These are phyloP conservation scores for Hyalella azteca DNA, from an alignment of 2,888 invertebrate species.

Conservation along the genomic window DNA sequence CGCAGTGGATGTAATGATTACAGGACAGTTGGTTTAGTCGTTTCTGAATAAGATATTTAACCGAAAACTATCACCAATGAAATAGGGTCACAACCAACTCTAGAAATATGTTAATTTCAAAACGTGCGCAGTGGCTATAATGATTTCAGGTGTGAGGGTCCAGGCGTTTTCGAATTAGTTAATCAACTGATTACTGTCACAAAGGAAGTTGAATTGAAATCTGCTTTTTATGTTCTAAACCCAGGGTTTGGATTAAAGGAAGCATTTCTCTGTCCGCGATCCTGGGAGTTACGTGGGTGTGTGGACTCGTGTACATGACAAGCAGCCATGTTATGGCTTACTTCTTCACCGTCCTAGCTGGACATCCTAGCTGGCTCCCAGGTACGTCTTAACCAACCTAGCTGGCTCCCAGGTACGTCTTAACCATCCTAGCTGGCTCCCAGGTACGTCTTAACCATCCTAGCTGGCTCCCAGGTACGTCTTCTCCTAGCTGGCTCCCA, in stretches of 20 bases:
- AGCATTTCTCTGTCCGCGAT: slow-evolving; percentile 65
- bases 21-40: too few species aligned
- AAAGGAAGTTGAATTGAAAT: too few species aligned
- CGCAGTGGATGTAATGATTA: too few species aligned
- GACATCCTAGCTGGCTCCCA: slow-evolving; percentile 64
- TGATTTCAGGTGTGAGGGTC: too few species aligned
- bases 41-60: too few species aligned
- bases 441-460: neutral
- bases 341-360: slow-evolving; percentile 65
- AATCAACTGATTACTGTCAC: too few species aligned
- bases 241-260: slow-evolving; percentile 63
- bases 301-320: slow-evolving; percentile 65
- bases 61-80: too few species aligned
- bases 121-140: too few species aligned
- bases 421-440: neutral
- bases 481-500: too few species aligned
- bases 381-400: slow-evolving; percentile 41
- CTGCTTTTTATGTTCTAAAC: neutral
- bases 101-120: too few species aligned
- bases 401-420: neutral
- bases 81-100: too few species aligned
- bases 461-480: neutral
- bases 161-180: too few species aligned
- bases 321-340: slow-evolving; percentile 64
- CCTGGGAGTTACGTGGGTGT: slow-evolving; percentile 66